A percentile compares a stretch with the other conserved stretches of the same genome.
These are phyloP conservation scores for Brachyistius frenatus DNA, from an alignment of 2,113 vertebrate species.

Conservation along the genomic window DNA sequence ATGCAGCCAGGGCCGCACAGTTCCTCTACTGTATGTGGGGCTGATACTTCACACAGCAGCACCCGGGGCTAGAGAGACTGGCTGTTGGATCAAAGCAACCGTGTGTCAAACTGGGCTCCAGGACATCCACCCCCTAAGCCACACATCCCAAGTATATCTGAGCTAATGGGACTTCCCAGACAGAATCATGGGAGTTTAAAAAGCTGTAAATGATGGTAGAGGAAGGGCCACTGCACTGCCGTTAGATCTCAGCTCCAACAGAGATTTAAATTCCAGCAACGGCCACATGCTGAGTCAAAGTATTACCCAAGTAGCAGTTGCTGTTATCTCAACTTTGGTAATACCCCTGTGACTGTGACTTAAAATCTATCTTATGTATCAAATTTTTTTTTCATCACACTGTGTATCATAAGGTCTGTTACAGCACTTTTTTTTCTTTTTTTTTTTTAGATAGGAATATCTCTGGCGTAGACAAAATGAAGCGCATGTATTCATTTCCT, in stretches of 20 bases:
- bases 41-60: constrained; percentile 40
- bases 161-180: constrained; percentile 71
- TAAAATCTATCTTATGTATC: constrained; percentile 44
- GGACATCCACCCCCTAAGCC: constrained; percentile 46
- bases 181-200: constrained; percentile 61
- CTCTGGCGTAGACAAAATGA: constrained; percentile 56
- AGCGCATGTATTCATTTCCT: constrained; percentile 55
- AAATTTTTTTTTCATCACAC: constrained; percentile 35
- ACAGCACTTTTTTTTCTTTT: constrained; percentile 45
- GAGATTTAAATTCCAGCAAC: constrained; percentile 65
- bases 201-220: constrained; percentile 53
- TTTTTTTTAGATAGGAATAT: constrained; percentile 48
- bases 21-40: constrained; percentile 18
- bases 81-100: constrained; percentile 59
- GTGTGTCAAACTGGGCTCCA: constrained; percentile 50
- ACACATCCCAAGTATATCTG: constrained; percentile 50
- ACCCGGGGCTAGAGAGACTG: constrained; percentile 42
- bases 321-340: constrained; percentile 70
- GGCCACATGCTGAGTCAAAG: constrained; percentile 64
- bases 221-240: constrained; percentile 36
- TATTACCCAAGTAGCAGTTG: constrained; percentile 52
- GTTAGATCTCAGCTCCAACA: constrained; percentile 49
- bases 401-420: constrained; percentile 40
- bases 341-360: constrained; percentile 56
- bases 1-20: constrained; percentile 19